Base-by-base conservation (phyloP, 2,113 vertebrate genomes). In the Regulus satrapa region DNA sequence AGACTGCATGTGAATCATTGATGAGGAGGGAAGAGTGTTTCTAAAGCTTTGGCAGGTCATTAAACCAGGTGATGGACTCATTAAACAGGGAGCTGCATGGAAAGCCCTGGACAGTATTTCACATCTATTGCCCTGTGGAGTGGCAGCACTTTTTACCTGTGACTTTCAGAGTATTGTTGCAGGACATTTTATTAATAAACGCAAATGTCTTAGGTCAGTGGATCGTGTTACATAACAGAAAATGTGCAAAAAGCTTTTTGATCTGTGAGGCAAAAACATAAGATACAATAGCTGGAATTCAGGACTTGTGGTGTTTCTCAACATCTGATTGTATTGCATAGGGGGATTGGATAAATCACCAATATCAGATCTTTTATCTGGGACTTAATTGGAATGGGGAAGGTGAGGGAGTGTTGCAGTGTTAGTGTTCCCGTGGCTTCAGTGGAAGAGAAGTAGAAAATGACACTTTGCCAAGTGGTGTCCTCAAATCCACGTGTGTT, bases 11-110 rank as follows among this genome's bases (percentile, higher is more conserved):
- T 97, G 93, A 96, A 96, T 97, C 93, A 96, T 93, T 97, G 94
- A 96, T 96, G 95, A 96, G 92, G 85, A 95, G 85, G 90, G 93
- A 85, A 93, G 88, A 71, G 72, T 88, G 90, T 85, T 93, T 94
- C 93, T 96, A 90, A 96, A 96, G 82, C 90, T 95, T 78, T 96
- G 96, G 79, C 90, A 93, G 88, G 92, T 96, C 93, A 86, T 96
- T 96, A 97, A 95, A 88, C 79, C 85, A 67, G 59, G 46, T 92
- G 94, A 96, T 88, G 75, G 85, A 94, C 81, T 95, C 93, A 84
- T 96, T 96, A 96, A 95, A 79, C n/a, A 59, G 71, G 29, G 75
- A 94, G 63, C 64, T 93, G n/a, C 28, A 19, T 63, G 85, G 93
- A 86, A 93, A 93, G 36, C 38, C 40, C 73, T 64, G 75, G 88